Conservation (phyloP, 2,797 vertebrate species). For the Pipistrellus kuhlii region DNA sequence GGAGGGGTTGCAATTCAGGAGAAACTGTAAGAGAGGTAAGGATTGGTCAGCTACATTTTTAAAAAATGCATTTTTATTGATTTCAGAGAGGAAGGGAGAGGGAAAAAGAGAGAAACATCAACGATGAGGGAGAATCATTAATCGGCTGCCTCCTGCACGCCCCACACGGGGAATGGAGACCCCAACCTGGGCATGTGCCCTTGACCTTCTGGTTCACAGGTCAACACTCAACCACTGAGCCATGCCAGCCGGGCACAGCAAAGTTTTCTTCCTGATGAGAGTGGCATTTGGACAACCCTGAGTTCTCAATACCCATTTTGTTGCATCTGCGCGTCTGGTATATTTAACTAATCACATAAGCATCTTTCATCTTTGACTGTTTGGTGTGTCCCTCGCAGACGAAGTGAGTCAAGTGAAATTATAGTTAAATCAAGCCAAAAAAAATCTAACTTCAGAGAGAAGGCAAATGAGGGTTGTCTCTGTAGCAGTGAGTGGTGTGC, state of each 20-base stretch:
- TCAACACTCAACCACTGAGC: too few species aligned
- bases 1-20: slow-evolving; percentile 71
- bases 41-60: slow-evolving; percentile 57
- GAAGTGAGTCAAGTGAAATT: slow-evolving; percentile 26
- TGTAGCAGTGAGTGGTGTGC: neutral
- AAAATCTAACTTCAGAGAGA: neutral
- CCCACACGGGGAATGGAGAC: too few species aligned
- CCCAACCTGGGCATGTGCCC: too few species aligned
- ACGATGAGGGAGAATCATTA: too few species aligned
- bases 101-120: too few species aligned
- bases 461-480: neutral
- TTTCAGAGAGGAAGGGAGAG: too few species aligned
- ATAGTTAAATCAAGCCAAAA: slow-evolving; percentile 34
- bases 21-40: slow-evolving; percentile 65
- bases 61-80: too few species aligned
- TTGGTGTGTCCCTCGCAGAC: neutral
- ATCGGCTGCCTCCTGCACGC: too few species aligned
- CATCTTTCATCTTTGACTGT: neutral
- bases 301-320: slow-evolving; percentile 40
- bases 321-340: neutral
- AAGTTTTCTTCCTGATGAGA: slow-evolving; percentile 15
- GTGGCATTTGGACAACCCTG: slow-evolving; percentile 41
- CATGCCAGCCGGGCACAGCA: slow-evolving; percentile 5
- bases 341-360: slow-evolving; percentile 32
- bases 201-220: too few species aligned